Base-by-base conservation (phyloP, 2,888 invertebrate species). In the Rosalia funebris region DNA sequence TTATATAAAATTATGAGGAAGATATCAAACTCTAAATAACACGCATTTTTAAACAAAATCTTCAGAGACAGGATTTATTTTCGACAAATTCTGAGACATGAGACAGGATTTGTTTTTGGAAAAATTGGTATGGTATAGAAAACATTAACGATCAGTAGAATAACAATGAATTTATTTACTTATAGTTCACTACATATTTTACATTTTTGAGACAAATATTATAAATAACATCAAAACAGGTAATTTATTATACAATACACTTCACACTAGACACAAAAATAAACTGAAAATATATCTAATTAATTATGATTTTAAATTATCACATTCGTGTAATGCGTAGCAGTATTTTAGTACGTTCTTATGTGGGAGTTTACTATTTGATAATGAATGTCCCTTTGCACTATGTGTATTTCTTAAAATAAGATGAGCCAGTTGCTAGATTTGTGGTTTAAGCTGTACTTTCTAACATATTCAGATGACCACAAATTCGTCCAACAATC, bases 111-210 rank as follows among this genome's bases (percentile, higher is more conserved):
- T n/a, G n/a, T n/a, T n/a, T n/a, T n/a, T n/a, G n/a, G n/a, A n/a
- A n/a, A n/a, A n/a, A n/a, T n/a, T n/a, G n/a, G n/a, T n/a, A n/a
- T n/a, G n/a, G n/a, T n/a, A n/a, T n/a, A 14, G 15, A 39, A 16
- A 16, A 39, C 16, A 39, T 25, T n/a, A n/a, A n/a, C n/a, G n/a
- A 25, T 25, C 3, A 25, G 25, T 3, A 25, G 25, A 25, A 25
- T 25, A 25, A 25, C 25, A 25, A 25, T 25, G 3, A 25, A 3
- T 15, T 39, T 39, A 39, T 39, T 39, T 39, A 39, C 39, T 15
- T 39, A 15, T 39, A 39, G 2, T 39, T 15, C 39, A 39, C 16
- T 9, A 39, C 4, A 39, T 39, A 39, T 39, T 16, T 39, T 39
- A 39, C 39, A 39, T 25, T n/a, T n/a, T n/a, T n/a, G n/a, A 7